These are phyloP conservation scores for Choristoneura rosaceana DNA, from an alignment of 2,888 invertebrate species.

Conservation along the genomic window DNA sequence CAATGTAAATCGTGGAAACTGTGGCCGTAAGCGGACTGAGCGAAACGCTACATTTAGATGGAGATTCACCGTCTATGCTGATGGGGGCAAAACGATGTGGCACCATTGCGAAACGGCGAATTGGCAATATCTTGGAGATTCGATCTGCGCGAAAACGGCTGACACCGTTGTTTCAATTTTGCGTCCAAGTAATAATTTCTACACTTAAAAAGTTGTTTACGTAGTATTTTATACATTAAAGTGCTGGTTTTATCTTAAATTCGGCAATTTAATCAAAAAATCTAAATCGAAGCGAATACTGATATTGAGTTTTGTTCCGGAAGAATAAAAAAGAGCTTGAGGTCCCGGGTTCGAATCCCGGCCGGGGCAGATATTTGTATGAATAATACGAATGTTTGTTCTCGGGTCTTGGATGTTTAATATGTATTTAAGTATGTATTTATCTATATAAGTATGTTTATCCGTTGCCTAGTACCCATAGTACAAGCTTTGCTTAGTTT, in stretches of 20 bases:
- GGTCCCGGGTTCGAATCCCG: too few species aligned
- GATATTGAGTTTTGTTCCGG: neutral
- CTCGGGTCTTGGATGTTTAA: too few species aligned
- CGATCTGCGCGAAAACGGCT: conserved; percentile 31
- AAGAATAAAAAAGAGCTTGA: neutral
- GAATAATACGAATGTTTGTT: too few species aligned
- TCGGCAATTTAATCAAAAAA: neutral
- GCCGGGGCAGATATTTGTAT: too few species aligned
- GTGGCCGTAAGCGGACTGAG: conserved; percentile 34
- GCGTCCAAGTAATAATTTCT: neutral
- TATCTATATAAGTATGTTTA: too few species aligned
- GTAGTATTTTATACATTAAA: neutral
- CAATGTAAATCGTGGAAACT: conserved; percentile 41
- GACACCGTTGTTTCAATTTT: conserved; percentile 34
- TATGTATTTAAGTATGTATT: too few species aligned
- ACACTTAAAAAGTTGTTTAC: neutral
- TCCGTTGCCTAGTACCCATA: too few species aligned
- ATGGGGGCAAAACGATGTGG: conserved; percentile 37
- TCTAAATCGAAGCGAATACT: neutral
- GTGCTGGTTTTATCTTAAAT: neutral
- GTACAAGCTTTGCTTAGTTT: too few species aligned
- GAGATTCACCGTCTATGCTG: conserved; percentile 36
- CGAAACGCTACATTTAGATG: conserved; percentile 37
- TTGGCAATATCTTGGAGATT: conserved; percentile 38
- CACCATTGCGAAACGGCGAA: conserved; percentile 35